Conservation (phyloP, 2,113 vertebrate species). For the Chrysemys picta region DNA sequence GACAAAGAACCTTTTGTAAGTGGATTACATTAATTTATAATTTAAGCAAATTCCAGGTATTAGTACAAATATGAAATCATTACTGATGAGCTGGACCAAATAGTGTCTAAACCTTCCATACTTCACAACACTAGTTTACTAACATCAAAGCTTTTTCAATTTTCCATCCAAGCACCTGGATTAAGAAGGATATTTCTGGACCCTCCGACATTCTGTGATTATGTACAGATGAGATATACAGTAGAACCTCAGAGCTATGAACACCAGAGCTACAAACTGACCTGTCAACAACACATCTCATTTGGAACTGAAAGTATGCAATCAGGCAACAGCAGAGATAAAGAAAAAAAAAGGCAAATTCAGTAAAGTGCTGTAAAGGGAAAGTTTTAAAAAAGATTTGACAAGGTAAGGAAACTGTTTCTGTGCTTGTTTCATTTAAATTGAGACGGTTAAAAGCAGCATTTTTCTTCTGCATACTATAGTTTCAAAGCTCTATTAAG, state of each 20-base stretch:
- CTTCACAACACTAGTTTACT: neutral
- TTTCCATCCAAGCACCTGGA: neutral
- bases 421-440: too few relatives aligned
- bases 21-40: neutral
- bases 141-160: neutral
- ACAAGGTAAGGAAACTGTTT: too few relatives aligned
- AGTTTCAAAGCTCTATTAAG: too few relatives aligned
- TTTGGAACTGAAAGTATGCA: too few relatives aligned
- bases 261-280: too few relatives aligned
- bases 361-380: too few relatives aligned
- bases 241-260: neutral
- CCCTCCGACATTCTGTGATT: neutral
- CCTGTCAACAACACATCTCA: too few relatives aligned
- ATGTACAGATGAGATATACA: neutral
- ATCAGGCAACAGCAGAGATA: too few relatives aligned
- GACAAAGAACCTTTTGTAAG: neutral
- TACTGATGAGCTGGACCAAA: neutral
- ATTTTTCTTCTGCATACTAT: too few relatives aligned
- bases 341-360: too few relatives aligned
- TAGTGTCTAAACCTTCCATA: neutral
- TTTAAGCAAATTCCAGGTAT: neutral
- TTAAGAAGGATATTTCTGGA: neutral
- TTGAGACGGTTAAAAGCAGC: too few relatives aligned
- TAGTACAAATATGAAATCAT: neutral
- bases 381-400: too few relatives aligned